A percentile compares a stretch with the other conserved stretches of the same genome.
Conservation (phyloP, 2,113 vertebrate species). For the Pomatorhinus ruficollis region DNA sequence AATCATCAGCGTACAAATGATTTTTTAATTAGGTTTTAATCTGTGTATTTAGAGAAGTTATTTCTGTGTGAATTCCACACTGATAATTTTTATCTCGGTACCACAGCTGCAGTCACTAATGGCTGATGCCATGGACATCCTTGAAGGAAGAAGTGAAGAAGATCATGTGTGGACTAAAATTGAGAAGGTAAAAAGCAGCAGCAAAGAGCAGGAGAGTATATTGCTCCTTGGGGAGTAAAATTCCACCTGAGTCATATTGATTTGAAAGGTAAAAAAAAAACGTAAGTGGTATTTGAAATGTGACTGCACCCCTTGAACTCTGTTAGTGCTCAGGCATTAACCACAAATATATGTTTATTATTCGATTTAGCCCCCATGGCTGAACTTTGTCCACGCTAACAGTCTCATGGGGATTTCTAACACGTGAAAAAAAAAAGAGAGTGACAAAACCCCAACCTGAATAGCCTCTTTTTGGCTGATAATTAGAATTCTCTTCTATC, state of each 20-base stretch:
- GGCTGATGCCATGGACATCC: slow-evolving; percentile 84
- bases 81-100: slow-evolving; percentile 85
- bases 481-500: not conserved
- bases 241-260: slow-evolving; percentile 13
- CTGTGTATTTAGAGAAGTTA: slow-evolving; percentile 86
- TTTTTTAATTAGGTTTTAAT: slow-evolving; percentile 92
- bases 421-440: not conserved
- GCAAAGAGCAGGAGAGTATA: slow-evolving; percentile 6
- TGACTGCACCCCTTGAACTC: not conserved
- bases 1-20: slow-evolving; percentile 87
- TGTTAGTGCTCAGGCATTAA: not conserved
- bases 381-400: not conserved
- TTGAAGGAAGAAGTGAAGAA: slow-evolving; percentile 76
- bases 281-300: not conserved
- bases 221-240: slow-evolving; percentile 36
- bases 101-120: slow-evolving; percentile 87
- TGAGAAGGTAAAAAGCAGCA: slow-evolving; percentile 74
- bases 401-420: not conserved
- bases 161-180: slow-evolving; percentile 80
- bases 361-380: not conserved
- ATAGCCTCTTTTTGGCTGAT: not conserved
- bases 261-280: slow-evolving; percentile 27
- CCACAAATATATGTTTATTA: not conserved
- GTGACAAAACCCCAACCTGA: not conserved
- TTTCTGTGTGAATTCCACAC: slow-evolving; percentile 80